phyloP scores from a whole-genome alignment of 2,113 vertebrate species.

The Neogobius melanostomus region DNA sequence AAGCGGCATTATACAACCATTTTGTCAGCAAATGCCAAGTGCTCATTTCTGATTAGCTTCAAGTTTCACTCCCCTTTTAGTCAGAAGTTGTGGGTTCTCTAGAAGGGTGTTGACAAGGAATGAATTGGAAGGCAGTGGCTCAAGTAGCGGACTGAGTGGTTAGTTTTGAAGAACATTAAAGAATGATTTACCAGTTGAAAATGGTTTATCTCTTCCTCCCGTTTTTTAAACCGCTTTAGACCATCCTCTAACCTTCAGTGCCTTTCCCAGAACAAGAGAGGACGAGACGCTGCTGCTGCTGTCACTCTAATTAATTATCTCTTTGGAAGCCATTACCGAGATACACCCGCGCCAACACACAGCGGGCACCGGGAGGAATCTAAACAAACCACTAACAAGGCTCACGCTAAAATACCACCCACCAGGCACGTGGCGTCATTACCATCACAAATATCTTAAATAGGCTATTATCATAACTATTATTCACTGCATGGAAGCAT shows the following conservation, averaged over 20 bases:
- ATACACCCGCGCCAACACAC: not conserved
- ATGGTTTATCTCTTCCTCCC: not conserved
- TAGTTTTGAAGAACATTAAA: too few species aligned
- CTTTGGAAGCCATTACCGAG: not conserved
- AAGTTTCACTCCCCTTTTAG: too few species aligned
- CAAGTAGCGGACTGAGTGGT: too few species aligned
- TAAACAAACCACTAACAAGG: not conserved
- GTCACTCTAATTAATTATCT: not conserved
- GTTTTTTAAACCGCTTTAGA: not conserved
- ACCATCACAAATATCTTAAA: not conserved
- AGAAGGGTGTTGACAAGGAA: too few species aligned
- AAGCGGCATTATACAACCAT: too few species aligned
- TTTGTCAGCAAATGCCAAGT: too few species aligned
- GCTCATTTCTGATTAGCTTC: too few species aligned
- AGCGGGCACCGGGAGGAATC: not conserved
- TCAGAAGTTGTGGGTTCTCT: too few species aligned
- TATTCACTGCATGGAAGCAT: not conserved
- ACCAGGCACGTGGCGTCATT: not conserved
- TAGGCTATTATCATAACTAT: not conserved
- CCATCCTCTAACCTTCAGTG: not conserved
- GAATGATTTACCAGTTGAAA: too few species aligned
- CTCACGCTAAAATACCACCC: not conserved
- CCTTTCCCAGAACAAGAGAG: too few species aligned
- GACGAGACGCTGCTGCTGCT: not conserved
- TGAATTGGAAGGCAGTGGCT: too few species aligned